A percentile compares a stretch with the other conserved stretches of the same genome.
These are phyloP conservation scores for Scaptomyza montana DNA, from an alignment of 1,140 invertebrate species.

Conservation along the genomic window DNA sequence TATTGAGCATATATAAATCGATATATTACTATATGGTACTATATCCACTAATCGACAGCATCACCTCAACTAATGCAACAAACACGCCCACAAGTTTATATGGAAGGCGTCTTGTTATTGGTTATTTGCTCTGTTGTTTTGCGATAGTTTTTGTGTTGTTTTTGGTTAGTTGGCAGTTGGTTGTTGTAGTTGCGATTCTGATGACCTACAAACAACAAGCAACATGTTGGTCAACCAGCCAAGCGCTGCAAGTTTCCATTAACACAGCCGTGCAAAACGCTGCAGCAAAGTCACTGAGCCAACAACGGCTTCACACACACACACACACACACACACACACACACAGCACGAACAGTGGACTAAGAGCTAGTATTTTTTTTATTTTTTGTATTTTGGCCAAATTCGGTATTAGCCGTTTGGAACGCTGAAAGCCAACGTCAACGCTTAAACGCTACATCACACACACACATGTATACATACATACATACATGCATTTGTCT, in stretches of 20 bases:
- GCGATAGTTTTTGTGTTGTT: neutral
- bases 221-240: conserved; percentile 81
- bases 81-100: conserved; percentile 31
- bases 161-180: conserved; percentile 9
- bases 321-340: neutral
- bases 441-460: conserved; percentile 66
- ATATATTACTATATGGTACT: conserved; percentile 12
- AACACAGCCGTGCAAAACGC: conserved; percentile 58
- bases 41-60: conserved; percentile 20
- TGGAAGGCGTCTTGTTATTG: conserved; percentile 21
- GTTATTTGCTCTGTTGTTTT: conserved; percentile 6
- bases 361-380: conserved; percentile 18
- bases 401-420: conserved; percentile 34
- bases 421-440: conserved; percentile 63
- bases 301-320: conserved; percentile 24
- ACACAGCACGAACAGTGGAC: conserved; percentile 25
- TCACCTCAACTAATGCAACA: conserved; percentile 27
- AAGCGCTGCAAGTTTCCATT: conserved; percentile 80
- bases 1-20: conserved; percentile 14
- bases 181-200: conserved; percentile 30
- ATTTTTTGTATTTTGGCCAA: conserved; percentile 41
- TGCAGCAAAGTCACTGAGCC: conserved; percentile 58
- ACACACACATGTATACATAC: conserved; percentile 39
- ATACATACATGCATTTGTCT: neutral
- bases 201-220: conserved; percentile 79